Evolutionary conservation across 2,797 vertebrate genomes (phyloP).

Genomic region (Acipenser oxyrinchus): DNA sequence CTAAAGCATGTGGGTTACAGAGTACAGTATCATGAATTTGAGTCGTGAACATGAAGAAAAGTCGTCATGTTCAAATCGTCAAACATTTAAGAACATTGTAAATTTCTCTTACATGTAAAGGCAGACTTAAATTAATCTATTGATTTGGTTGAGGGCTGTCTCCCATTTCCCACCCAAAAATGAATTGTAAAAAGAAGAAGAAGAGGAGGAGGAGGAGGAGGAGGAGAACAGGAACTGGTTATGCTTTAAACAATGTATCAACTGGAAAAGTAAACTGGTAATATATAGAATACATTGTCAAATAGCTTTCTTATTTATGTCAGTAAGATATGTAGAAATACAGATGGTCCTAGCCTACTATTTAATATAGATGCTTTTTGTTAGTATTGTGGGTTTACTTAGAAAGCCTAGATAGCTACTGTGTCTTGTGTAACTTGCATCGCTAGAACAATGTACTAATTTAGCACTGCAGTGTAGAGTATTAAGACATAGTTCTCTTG

Average conservation of each 20-base stretch:
- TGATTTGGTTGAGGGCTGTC: background rate
- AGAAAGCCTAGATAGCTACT: slow-evolving; percentile 46
- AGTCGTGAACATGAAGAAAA: background rate
- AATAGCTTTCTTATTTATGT: slow-evolving; percentile 52
- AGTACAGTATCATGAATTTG: background rate
- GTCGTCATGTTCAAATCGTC: background rate
- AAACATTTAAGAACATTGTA: background rate
- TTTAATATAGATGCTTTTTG: slow-evolving; percentile 57
- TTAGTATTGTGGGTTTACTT: slow-evolving; percentile 54
- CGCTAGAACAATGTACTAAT: slow-evolving; percentile 43
- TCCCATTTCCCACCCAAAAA: too few relatives aligned
- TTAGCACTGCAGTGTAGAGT: slow-evolving; percentile 46
- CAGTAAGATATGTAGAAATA: slow-evolving; percentile 45
- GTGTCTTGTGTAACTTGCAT: slow-evolving; percentile 49
- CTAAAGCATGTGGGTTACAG: background rate
- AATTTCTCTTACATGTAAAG: background rate
- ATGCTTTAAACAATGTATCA: slow-evolving; percentile 35
- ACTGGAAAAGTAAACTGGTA: slow-evolving; percentile 49
- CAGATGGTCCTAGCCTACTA: slow-evolving; percentile 39
- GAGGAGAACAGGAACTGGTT: slow-evolving; percentile 20
- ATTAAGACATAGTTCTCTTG: slow-evolving; percentile 36
- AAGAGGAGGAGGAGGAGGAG: background rate
- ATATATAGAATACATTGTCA: slow-evolving; percentile 44
- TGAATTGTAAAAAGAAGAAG: slow-evolving; percentile 14
- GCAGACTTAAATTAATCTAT: background rate